Base-by-base conservation (phyloP, 2,888 invertebrate genomes). In the Cyclophora albipunctata region DNA sequence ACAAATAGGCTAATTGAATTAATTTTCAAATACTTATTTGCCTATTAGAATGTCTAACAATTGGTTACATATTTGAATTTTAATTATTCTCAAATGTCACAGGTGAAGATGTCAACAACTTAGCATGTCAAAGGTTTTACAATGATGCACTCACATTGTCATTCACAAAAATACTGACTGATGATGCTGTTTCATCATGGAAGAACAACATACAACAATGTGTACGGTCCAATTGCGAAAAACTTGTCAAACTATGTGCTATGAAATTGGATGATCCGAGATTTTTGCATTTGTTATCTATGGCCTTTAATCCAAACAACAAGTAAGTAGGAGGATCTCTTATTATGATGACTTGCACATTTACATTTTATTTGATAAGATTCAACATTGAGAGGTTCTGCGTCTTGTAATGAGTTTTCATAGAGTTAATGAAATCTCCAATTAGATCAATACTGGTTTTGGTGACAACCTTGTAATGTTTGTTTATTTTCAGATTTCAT, bases 181-280 rank as follows among this genome's bases (percentile, higher is more conserved):
- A 98, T 83, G 98, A 98, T 84, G 98, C 98, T 49, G 98, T 98
- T 48, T 96, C 96, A 72, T 97, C 97, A 71, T 98, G 98, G 98
- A 98, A 98, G 85, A 92, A 93, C 71, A 98, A 98, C 82, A 98
- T 98, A 75, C 98, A 98, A 81, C 94, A 94, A 78, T 98, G 97
- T 88, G 98, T 98, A 66, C 92, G 96, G 72, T 94, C 95, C 70
- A 98, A 98, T 77, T 97, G 98, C 75, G 94, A 96, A 77, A 94
- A 96, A 78, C 91, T 98, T 66, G 93, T 98, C 59, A 96, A 97
- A 87, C 90, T 98, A 64, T 96, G 97, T 90, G 97, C 97, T 62
- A 91, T 96, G 67, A 98, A 98, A 85, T 90, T 98, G 78, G 97
- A 98, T 84, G 97, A 97, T 92, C 95, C 96, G 69, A 95, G 97